These are phyloP conservation scores for Conchocele bisecta DNA, from an alignment of 2,888 invertebrate species.

Conservation along the genomic window DNA sequence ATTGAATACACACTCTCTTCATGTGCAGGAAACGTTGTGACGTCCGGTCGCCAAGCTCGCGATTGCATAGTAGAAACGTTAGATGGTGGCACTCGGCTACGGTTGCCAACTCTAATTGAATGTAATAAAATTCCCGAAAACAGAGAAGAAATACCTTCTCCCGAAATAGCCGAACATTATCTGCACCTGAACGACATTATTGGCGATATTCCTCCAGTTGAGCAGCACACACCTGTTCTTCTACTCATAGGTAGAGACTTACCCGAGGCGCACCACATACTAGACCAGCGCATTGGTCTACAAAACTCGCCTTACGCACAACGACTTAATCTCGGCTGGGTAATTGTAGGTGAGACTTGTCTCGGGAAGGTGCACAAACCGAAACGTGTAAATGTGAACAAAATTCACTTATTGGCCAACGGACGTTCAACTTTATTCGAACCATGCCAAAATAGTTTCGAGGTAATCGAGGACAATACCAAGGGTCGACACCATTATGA, in stretches of 20 bases:
- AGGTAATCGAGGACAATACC: slow-evolving; percentile 26
- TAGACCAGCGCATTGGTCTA: slow-evolving; percentile 36
- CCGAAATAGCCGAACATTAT: slow-evolving; percentile 17
- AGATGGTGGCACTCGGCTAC: slow-evolving; percentile 10
- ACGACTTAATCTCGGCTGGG: slow-evolving; percentile 34
- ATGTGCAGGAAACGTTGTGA: slow-evolving; percentile 20
- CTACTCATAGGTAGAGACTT: slow-evolving; percentile 45
- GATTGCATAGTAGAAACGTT: slow-evolving; percentile 15
- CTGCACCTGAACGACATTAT: slow-evolving; percentile 26
- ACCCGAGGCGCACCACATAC: slow-evolving; percentile 43
- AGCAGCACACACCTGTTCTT: slow-evolving; percentile 12
- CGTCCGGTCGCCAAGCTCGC: slow-evolving; percentile 9
- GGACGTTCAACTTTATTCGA: slow-evolving; percentile 19
- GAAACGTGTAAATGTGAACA: slow-evolving; percentile 30
- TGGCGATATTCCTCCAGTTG: slow-evolving; percentile 20
- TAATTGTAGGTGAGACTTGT: slow-evolving; percentile 43
- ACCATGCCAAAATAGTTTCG: slow-evolving; percentile 35
- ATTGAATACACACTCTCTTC: slow-evolving; percentile 20
- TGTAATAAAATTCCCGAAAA: slow-evolving; percentile 21
- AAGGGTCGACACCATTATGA: too few relatives aligned
- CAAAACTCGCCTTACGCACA: slow-evolving; percentile 37
- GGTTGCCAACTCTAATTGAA: slow-evolving; percentile 19
- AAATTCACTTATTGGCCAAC: slow-evolving; percentile 15
- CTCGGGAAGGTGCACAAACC: slow-evolving; percentile 39
- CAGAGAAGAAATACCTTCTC: slow-evolving; percentile 20